Evolutionary conservation across 2,797 vertebrate genomes (phyloP), one percentile per base, ranked within the genome.

Genomic region (Enteromius paludinosus): DNA sequence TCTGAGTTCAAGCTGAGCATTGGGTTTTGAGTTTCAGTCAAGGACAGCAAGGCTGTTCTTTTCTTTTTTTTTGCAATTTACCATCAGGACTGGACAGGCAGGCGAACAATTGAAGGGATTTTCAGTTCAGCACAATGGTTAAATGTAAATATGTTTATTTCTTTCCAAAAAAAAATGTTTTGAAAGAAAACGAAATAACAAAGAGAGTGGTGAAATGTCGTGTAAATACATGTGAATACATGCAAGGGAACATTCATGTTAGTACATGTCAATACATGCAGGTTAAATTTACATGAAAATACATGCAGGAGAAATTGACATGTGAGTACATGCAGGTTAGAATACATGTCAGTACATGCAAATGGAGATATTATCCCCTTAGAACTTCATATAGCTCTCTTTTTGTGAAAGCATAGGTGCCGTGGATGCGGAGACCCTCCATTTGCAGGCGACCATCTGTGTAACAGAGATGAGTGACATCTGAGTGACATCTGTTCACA

Each of bases 321-420:
- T 71, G 78, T 5, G 14, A 45, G 4, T 61, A 80, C 78, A 80
- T 80, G 78, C 66, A 71, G 25, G 25, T 59, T 35, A 43, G 3
- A 70, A 70, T 68, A 41, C 77, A 79, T 79, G 78, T 17, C 17
- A 70, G 64, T 30, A 70, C 79, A 81, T 81, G 79, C 30, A 61
- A 33, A 71, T 0, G 20, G 69, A 56, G 25, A 61, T 28, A 23
- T 35, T 7, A 1, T 20, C 14, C 86, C 62, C 79, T 71, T 85
- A 82, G 72, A 88, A 90, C 47, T 87, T 85, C 4, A 72, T 82
- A 75, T 86, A 86, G 73, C 72, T 69, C 64, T 69, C 74, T 85
- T 84, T 82, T 82, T 88, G 85, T 41, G 87, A 68, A 77, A 86
- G 33, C 73, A 86, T 79, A 20, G 81, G 82, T 17, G 62, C 66